Base-by-base conservation (phyloP, 2,113 vertebrate species). In the Nannospalax galili region DNA sequence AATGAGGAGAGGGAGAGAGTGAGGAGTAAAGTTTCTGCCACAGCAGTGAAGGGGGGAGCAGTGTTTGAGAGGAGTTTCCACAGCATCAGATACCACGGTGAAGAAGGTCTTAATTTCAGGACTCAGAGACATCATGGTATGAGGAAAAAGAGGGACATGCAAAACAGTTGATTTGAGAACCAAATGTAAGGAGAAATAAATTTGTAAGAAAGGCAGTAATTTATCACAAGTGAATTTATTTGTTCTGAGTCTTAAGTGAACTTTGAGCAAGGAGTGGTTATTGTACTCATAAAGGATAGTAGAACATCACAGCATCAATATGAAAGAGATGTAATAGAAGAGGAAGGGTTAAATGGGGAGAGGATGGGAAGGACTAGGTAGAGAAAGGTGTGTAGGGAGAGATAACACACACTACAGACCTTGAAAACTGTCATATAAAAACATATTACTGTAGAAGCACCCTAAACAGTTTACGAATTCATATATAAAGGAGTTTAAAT, bases 11-110 rank as follows among this genome's bases (percentile, higher is more conserved):
- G n/a, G n/a, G n/a, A n/a, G n/a, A n/a, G n/a, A n/a, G n/a, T 35
- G 19, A 58, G 6, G 8, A 60, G 32, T 6, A 42, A 85, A 62
- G 8, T 22, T 75, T 19, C 26, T 67, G 45, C 45, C 79, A 11
- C 26, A 62, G 75, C 16, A 14, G 32, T 67, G 42, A 42, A 88
- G 24, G 10, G 28, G 72, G 4, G 28, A 90, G 5, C 14, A 30
- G 17, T 11, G 5, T 8, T 0, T 16, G n/a, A 62, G 37, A 3
- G 69, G 8, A 40, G 7, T 28, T 22, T 19, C 28, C 1, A 24
- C 5, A 10, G 35, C 10, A 62, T 30, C 9, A 11, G 4, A 12
- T 10, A 74, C 6, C 1, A 75, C 4, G 40, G 73, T 28, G 19
- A 58, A 52, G 28, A 9, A 45, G 20, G 26, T 8, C 14, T 20